Percentiles rank a stretch among this genome's conserved stretches.
Conservation (phyloP, 92 coral and sea anemone genomes). For the Nematostella vectensis region DNA sequence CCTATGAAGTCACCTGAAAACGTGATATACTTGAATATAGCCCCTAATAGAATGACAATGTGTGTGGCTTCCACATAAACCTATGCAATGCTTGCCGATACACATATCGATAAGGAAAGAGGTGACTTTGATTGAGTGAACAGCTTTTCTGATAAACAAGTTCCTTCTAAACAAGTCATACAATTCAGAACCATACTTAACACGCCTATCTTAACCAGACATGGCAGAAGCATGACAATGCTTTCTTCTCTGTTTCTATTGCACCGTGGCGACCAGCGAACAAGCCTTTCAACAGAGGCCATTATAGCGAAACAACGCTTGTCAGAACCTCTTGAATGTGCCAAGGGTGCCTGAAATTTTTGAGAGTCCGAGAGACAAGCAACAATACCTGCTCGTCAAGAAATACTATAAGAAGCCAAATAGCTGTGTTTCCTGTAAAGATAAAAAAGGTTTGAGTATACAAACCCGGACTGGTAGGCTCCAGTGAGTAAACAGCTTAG, state of each 20-base stretch:
- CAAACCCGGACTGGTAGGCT: slow-evolving; percentile 38
- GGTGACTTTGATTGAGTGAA: too few relatives aligned
- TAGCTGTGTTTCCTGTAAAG: slow-evolving; percentile 75
- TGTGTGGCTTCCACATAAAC: too few relatives aligned
- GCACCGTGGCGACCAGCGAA: neutral
- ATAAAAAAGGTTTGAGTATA: slow-evolving; percentile 31
- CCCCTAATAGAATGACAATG: too few relatives aligned
- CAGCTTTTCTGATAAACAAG: too few relatives aligned
- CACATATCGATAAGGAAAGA: too few relatives aligned
- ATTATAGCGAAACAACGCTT: slow-evolving; percentile 1
- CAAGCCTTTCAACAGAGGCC: neutral
- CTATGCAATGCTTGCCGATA: too few relatives aligned
- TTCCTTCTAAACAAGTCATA: too few relatives aligned
- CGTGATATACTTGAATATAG: too few relatives aligned
- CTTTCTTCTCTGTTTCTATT: neutral
- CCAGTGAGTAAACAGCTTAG: slow-evolving; percentile 38
- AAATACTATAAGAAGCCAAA: slow-evolving; percentile 13
- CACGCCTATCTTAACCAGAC: neutral
- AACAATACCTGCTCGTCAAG: neutral
- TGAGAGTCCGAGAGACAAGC: neutral
- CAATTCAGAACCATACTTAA: too few relatives aligned
- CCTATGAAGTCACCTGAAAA: too few relatives aligned
- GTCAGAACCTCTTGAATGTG: slow-evolving; percentile 25
- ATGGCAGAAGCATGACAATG: neutral
- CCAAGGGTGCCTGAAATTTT: neutral